Evolutionary conservation across 1,140 invertebrate species (phyloP).

Genomic region (Hycleus cichorii): DNA sequence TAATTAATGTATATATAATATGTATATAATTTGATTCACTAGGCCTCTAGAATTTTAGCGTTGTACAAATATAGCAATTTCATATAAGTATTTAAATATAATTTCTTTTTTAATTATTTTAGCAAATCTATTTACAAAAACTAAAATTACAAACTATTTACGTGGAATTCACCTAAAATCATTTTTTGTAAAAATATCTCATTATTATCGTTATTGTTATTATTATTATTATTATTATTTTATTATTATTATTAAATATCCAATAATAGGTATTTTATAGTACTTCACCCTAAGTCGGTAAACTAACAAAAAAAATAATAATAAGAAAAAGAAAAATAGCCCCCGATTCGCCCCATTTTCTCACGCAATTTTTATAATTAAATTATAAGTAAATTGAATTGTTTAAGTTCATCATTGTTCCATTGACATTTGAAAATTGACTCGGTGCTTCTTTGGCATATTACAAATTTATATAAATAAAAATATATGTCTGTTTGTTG

Average conservation of each 20-base stretch:
- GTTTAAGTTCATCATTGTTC: background rate
- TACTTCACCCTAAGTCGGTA: slow-evolving; percentile 33
- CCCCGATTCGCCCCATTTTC: too few relatives aligned
- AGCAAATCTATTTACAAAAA: slow-evolving; percentile 40
- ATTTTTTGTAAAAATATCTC: slow-evolving; percentile 19
- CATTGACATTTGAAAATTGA: slow-evolving; percentile 37
- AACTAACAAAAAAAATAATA: slow-evolving; percentile 1
- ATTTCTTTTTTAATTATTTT: slow-evolving; percentile 21
- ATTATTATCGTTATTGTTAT: background rate
- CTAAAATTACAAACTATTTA: slow-evolving; percentile 36
- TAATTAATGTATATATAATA: background rate
- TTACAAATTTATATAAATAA: slow-evolving; percentile 3
- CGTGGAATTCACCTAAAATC: slow-evolving; percentile 28
- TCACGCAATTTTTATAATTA: background rate
- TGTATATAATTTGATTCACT: slow-evolving; percentile 34
- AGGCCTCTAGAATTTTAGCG: slow-evolving; percentile 38
- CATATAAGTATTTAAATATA: slow-evolving; percentile 28
- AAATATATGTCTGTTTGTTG: slow-evolving; percentile 3
- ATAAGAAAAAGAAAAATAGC: too few relatives aligned
- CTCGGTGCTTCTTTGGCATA: slow-evolving; percentile 38
- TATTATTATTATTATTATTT: too few relatives aligned
- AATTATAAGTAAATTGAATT: too few relatives aligned
- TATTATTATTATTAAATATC: slow-evolving; percentile 8
- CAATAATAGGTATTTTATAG: slow-evolving; percentile 32
- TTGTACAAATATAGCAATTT: slow-evolving; percentile 41